Conservation (phyloP, 2,113 vertebrate genomes). For the Cyphomyrus plagiostoma region DNA sequence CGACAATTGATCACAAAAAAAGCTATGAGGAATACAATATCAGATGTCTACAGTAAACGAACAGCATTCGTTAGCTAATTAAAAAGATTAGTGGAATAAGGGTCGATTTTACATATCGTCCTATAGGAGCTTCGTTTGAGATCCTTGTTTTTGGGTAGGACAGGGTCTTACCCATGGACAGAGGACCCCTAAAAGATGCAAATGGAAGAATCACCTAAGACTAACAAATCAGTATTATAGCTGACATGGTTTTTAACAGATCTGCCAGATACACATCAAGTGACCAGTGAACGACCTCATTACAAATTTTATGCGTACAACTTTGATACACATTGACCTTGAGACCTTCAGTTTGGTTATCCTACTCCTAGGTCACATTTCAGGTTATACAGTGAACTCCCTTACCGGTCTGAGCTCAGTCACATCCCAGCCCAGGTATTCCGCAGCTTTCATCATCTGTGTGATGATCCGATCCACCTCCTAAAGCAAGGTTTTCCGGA, state of each 20-base stretch:
- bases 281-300: neutral
- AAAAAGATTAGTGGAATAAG: neutral
- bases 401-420: slow-evolving; percentile 83
- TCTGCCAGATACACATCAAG: neutral
- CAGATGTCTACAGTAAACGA: neutral
- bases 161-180: neutral
- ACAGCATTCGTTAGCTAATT: neutral
- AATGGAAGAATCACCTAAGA: neutral
- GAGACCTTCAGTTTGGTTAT: neutral
- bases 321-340: neutral
- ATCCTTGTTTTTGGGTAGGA: neutral
- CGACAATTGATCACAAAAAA: neutral
- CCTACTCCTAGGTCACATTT: neutral
- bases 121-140: neutral
- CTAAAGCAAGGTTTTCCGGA: slow-evolving; percentile 43
- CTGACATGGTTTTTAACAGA: neutral
- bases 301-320: neutral
- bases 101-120: neutral
- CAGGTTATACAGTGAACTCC: neutral
- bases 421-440: slow-evolving; percentile 88
- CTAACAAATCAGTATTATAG: neutral
- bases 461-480: slow-evolving; percentile 86
- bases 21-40: neutral
- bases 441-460: slow-evolving; percentile 90
- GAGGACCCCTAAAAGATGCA: neutral